Conservation (phyloP, 2,113 vertebrate species). For the Microtus richardsoni region DNA sequence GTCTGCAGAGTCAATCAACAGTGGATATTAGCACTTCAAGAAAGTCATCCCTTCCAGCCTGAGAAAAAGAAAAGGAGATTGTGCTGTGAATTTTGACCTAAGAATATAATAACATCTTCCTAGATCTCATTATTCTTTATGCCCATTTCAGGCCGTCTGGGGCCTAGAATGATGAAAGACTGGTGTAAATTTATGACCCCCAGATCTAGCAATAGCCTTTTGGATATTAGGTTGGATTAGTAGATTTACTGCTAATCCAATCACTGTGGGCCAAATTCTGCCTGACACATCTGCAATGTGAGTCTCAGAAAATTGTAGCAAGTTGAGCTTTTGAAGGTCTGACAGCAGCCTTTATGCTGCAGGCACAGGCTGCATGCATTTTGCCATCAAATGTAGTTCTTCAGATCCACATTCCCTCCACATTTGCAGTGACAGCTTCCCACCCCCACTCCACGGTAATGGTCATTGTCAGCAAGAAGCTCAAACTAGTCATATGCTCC, state of each 20-base stretch:
- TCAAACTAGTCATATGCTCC: constrained; percentile 5
- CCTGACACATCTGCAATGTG: constrained; percentile 78
- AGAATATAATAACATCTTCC: constrained; percentile 84
- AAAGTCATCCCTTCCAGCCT: constrained; percentile 75
- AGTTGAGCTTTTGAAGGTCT: constrained; percentile 73
- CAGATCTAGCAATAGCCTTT: constrained; percentile 78
- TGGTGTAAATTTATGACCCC: constrained; percentile 82
- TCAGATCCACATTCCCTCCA: constrained; percentile 59
- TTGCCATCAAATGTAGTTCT: constrained; percentile 75
- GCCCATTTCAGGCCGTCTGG: constrained; percentile 82
- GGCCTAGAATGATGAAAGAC: constrained; percentile 81
- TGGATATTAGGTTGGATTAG: constrained; percentile 83
- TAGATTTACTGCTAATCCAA: constrained; percentile 85
- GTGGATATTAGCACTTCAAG: constrained; percentile 84
- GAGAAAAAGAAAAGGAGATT: constrained; percentile 71
- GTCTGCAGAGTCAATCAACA: constrained; percentile 81
- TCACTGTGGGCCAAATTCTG: constrained; percentile 78
- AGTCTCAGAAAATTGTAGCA: constrained; percentile 59
- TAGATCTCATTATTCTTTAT: constrained; percentile 82
- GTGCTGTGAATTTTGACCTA: constrained; percentile 83
- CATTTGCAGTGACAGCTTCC: constrained; percentile 47
- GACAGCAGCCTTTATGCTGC: constrained; percentile 75
- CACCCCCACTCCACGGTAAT: not conserved
- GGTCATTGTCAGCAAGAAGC: not conserved
- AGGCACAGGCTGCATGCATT: constrained; percentile 68